A percentile compares a stretch with the other conserved stretches of the same genome.
Evolutionary conservation across 2,797 vertebrate species (phyloP).

Genomic region (Choloepus didactylus): DNA sequence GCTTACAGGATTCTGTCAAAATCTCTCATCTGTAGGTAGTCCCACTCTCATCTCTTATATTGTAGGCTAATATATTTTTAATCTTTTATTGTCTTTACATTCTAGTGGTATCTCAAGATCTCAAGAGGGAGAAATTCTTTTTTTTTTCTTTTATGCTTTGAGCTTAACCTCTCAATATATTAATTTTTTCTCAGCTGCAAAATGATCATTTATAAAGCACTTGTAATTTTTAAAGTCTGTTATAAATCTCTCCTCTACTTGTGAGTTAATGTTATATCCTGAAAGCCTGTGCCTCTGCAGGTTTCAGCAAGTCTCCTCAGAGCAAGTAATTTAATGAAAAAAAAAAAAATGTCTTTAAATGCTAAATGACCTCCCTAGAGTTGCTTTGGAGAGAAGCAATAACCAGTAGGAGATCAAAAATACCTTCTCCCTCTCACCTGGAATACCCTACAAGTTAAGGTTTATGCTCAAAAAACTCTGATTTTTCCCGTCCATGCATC

Average conservation of each 20-base stretch:
- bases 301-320: not conserved
- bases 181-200: conserved; percentile 36
- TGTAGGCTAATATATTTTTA: conserved; percentile 8
- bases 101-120: not conserved
- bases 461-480: not conserved
- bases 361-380: not conserved
- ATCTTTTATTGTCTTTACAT: conserved; percentile 55
- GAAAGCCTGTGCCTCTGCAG: not conserved
- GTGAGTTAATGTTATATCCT: not conserved
- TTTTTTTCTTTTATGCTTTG: not conserved
- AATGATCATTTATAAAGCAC: conserved; percentile 21
- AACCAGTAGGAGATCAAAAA: not conserved
- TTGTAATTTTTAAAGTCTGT: conserved; percentile 30
- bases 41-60: not conserved
- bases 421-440: not conserved
- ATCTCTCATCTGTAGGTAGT: not conserved
- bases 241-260: not conserved
- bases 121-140: not conserved
- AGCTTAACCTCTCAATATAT: conserved; percentile 16
- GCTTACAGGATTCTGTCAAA: not conserved
- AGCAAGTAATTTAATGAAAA: not conserved
- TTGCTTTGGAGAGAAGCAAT: not conserved
- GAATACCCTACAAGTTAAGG: not conserved
- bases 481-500: not conserved
- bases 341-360: not conserved